Evolutionary conservation across 2,888 invertebrate species (phyloP).

Genomic region (Andricus quercusramuli): DNA sequence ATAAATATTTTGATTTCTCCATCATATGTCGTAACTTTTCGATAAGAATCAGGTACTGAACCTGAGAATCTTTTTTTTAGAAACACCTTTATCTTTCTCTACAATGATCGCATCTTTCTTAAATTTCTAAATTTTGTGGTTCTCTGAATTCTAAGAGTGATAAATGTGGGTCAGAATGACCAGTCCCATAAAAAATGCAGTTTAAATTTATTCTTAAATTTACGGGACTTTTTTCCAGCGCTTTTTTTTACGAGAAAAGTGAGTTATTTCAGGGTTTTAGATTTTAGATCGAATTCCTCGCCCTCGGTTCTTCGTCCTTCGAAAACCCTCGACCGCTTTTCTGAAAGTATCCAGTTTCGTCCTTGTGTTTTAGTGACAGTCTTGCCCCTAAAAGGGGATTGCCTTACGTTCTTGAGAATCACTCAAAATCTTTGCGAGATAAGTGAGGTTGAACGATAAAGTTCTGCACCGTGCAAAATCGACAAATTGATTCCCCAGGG

Average conservation of each 20-base stretch:
- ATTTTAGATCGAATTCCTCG: slow-evolving; percentile 34
- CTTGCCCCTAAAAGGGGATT: slow-evolving; percentile 31
- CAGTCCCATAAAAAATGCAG: slow-evolving; percentile 12
- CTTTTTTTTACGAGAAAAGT: slow-evolving; percentile 28
- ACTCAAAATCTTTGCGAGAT: slow-evolving; percentile 19
- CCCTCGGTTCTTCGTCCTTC: slow-evolving; percentile 16
- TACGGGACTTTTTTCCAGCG: background rate
- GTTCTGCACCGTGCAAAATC: slow-evolving; percentile 10
- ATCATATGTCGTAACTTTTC: background rate
- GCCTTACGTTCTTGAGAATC: slow-evolving; percentile 33
- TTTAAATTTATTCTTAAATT: background rate
- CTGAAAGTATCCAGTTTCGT: slow-evolving; percentile 41
- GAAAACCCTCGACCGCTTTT: slow-evolving; percentile 30
- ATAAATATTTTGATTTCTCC: background rate
- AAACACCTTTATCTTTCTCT: no score
- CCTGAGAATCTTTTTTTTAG: background rate
- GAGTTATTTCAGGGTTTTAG: slow-evolving; percentile 33
- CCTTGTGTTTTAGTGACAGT: slow-evolving; percentile 34
- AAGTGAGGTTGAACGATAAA: background rate
- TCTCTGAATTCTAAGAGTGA: background rate
- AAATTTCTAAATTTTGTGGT: background rate
- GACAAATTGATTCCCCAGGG: background rate
- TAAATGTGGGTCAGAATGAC: background rate
- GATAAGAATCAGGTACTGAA: background rate
- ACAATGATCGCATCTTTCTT: no score